Evolutionary conservation across 2,113 vertebrate genomes (phyloP), one percentile per base, ranked within the genome.

Genomic region (Buteo buteo): DNA sequence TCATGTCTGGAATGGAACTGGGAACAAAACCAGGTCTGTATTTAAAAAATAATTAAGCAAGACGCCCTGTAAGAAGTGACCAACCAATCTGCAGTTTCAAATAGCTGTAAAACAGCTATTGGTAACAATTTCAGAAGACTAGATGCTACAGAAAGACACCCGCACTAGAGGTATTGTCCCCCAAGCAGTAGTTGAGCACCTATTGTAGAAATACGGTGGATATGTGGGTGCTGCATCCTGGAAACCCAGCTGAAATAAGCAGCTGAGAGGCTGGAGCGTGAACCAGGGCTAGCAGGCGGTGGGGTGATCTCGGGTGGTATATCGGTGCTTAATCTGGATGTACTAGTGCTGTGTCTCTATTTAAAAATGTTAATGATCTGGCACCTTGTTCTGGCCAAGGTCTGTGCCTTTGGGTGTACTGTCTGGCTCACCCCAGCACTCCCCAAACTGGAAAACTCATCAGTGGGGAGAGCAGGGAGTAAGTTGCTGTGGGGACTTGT

Each of bases 401-500:
- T 67, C 42, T 47, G 34, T 6, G 31, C 47, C 74, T 86, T 40
- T 11, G 26, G 34, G 38, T 21, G 0, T 9, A 16, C 22, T 57
- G 21, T 9, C 44, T 40, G 73, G 42, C 28, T 28, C 44, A 20
- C 29, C 38, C 61, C 54, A 44, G 62, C 72, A 59, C 55, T 94
- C 42, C 83, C 50, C 69, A 67, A 42, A 22, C 25, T 96, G 94
- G 94, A 91, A 96, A 82, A 42, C 77, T 91, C 96, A 88, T 96
- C 94, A 86, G 40, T 26, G 57, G 59, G 59, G 36, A 70, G 40
- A 69, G 20, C 7, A 57, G n/a, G 78, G 67, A 62, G 25, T 13
- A 40, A 49, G 72, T 71, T 81, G 77, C 84, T 45, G 26, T 21
- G 42, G 59, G 70, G 70, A 80, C 59, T 74, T 54, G 26, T 38